A percentile compares a stretch with the other conserved stretches of the same genome.
These are phyloP conservation scores for Hyalella azteca DNA, from an alignment of 2,888 invertebrate genomes.

Conservation along the genomic window DNA sequence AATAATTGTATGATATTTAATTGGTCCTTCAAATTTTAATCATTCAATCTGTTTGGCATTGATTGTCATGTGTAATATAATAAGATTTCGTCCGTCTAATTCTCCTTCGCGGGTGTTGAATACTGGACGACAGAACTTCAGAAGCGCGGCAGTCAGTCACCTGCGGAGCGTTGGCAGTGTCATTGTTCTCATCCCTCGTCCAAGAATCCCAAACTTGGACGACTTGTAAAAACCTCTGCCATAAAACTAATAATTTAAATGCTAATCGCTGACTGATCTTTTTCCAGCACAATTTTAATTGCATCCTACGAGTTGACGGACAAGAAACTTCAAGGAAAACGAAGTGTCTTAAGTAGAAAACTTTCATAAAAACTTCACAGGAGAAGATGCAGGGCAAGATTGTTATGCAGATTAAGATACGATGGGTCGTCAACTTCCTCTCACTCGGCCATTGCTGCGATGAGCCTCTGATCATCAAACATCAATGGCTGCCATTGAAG, in stretches of 20 bases:
- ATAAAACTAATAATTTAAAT: conserved; percentile 40
- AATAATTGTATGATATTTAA: too few species aligned
- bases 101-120: too few species aligned
- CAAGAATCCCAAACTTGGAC: conserved; percentile 20
- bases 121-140: too few species aligned
- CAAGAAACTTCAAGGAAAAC: conserved; percentile 23
- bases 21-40: too few species aligned
- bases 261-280: conserved; percentile 33
- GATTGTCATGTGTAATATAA: too few species aligned
- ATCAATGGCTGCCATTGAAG: neutral
- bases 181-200: neutral
- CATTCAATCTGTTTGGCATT: too few species aligned
- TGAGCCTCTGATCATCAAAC: neutral
- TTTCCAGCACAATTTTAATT: conserved; percentile 36
- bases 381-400: conserved; percentile 1
- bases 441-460: neutral
- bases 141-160: too few species aligned
- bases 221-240: neutral
- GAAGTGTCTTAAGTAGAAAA: conserved; percentile 27
- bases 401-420: conserved; percentile 32
- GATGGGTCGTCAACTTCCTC: neutral
- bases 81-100: too few species aligned
- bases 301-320: conserved; percentile 24
- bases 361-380: neutral
- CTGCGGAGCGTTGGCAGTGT: too few species aligned